phyloP scores from a whole-genome alignment of 2,888 invertebrate genomes.

The Fissipunctia ypsillon region DNA sequence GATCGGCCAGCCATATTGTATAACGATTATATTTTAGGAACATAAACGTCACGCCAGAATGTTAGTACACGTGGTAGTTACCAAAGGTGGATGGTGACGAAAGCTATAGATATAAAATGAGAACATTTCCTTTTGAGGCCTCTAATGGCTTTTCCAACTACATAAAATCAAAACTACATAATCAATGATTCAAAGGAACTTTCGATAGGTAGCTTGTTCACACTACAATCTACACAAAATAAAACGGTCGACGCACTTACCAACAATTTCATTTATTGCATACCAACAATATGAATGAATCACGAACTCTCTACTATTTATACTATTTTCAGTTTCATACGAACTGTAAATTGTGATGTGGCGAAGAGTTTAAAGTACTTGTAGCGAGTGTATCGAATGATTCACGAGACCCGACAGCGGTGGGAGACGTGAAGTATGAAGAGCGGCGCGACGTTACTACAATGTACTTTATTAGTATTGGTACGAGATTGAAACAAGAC shows the following conservation, averaged over 20 bases:
- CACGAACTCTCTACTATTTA: slow-evolving; percentile 44
- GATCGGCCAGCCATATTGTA: slow-evolving; percentile 21
- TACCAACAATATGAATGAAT: slow-evolving; percentile 53
- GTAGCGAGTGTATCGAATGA: slow-evolving; percentile 46
- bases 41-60: slow-evolving; percentile 3
- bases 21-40: slow-evolving; percentile 5
- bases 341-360: slow-evolving; percentile 59
- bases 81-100: not conserved
- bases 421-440: not conserved
- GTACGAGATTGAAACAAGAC: slow-evolving; percentile 52
- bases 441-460: slow-evolving; percentile 10
- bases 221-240: slow-evolving; percentile 9
- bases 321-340: slow-evolving; percentile 54
- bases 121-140: not conserved
- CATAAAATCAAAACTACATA: not conserved
- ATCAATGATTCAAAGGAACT: not conserved
- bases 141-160: not conserved
- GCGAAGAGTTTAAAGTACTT: slow-evolving; percentile 52
- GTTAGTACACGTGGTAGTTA: not conserved
- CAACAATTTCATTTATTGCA: slow-evolving; percentile 29
- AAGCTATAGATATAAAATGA: not conserved
- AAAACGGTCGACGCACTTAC: slow-evolving; percentile 16
- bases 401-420: slow-evolving; percentile 41
- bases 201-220: not conserved
- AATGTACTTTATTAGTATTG: slow-evolving; percentile 46